Evolutionary conservation across 2,797 vertebrate species (phyloP).

Genomic region (Pachyuromys duprasi): DNA sequence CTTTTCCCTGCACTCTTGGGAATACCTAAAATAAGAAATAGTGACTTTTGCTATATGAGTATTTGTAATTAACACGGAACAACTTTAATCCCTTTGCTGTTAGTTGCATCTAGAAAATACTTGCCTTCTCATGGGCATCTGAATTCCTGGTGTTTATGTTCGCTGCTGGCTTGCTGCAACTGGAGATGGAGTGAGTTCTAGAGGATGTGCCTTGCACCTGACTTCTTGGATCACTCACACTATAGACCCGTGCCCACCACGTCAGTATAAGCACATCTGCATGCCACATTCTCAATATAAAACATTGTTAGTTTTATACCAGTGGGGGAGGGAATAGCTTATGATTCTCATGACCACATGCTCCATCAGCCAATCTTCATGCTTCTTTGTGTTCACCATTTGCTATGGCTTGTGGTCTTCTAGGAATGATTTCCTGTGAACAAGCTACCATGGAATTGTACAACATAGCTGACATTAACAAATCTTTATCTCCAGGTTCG

Average conservation of each 20-base stretch:
- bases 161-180: background rate
- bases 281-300: background rate
- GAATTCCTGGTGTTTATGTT: background rate
- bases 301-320: background rate
- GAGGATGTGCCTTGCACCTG: background rate
- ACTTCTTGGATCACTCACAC: background rate
- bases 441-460: background rate
- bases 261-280: fast-evolving
- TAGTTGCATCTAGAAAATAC: background rate
- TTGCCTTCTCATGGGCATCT: background rate
- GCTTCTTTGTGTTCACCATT: background rate
- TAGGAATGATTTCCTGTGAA: background rate
- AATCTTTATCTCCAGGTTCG: background rate
- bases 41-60: conserved; percentile 15
- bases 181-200: background rate
- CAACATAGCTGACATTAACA: background rate
- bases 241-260: background rate
- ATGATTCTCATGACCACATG: background rate
- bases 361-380: background rate
- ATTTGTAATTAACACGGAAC: conserved; percentile 50
- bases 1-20: conserved; percentile 8
- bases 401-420: background rate
- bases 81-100: background rate
- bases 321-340: background rate
- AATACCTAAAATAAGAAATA: conserved; percentile 56